phyloP scores from a whole-genome alignment of 2,113 vertebrate species.

The Centrocercus urophasianus region DNA sequence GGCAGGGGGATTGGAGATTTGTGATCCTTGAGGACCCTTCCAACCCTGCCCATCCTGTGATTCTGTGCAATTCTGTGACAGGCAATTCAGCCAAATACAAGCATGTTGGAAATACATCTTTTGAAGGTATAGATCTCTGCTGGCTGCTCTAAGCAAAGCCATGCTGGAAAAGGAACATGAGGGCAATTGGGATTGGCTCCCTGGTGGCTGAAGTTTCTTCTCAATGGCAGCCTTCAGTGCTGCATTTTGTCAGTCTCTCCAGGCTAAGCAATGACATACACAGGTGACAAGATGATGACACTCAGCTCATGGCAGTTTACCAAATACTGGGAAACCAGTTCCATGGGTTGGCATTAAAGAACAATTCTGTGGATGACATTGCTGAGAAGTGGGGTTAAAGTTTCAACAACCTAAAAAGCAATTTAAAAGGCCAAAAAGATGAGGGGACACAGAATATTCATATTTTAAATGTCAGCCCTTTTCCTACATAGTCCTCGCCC shows the following conservation, averaged over 20 bases:
- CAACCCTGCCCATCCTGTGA: no score
- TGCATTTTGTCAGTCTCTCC: accelerated
- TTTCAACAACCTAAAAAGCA: not conserved
- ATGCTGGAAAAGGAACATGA: not conserved
- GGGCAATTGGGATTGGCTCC: not conserved
- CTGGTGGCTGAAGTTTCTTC: accelerated
- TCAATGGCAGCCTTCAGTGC: not conserved
- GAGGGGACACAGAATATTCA: accelerated
- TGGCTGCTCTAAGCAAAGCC: not conserved
- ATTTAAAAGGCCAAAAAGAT: not conserved
- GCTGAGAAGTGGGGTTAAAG: not conserved
- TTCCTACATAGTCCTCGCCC: not conserved
- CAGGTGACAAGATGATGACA: not conserved
- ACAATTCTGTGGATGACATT: not conserved
- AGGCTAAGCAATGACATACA: accelerated
- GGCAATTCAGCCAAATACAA: not conserved
- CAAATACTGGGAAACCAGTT: not conserved
- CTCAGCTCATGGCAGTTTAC: not conserved
- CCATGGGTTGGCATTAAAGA: not conserved
- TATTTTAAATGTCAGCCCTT: not conserved
- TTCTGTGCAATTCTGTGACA: not conserved
- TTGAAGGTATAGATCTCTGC: not conserved
- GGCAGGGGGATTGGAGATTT: no score
- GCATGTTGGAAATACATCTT: not conserved
- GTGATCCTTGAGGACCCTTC: no score